Conservation (phyloP, 1,140 invertebrate genomes). For the Lineus longissimus region DNA sequence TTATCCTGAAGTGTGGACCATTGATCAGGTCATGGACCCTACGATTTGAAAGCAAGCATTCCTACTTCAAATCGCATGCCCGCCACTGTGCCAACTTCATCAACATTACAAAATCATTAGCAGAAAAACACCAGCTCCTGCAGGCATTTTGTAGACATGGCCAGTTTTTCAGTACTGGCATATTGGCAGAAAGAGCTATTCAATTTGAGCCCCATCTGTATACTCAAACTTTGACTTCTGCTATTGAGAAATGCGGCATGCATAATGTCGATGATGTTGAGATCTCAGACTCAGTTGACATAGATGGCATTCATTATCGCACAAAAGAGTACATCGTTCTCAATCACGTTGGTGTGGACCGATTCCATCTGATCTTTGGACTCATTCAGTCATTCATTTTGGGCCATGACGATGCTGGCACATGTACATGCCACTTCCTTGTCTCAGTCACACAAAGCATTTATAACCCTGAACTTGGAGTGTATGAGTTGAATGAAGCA, state of each 20-base stretch:
- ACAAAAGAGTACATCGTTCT: not conserved
- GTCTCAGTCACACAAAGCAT: not conserved
- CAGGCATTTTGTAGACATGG: not conserved
- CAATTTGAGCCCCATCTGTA: not conserved
- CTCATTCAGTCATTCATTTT: not conserved
- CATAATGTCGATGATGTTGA: not conserved
- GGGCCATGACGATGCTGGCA: not conserved
- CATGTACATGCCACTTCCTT: not conserved
- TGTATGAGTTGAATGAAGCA: not conserved
- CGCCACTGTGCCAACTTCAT: slow-evolving; percentile 11
- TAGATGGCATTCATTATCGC: not conserved
- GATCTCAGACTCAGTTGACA: not conserved
- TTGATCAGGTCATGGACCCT: slow-evolving; percentile 36
- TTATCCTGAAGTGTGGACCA: slow-evolving; percentile 24
- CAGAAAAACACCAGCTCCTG: not conserved
- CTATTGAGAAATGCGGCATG: not conserved
- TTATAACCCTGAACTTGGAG: not conserved
- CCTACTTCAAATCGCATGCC: slow-evolving; percentile 33
- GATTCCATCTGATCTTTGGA: not conserved
- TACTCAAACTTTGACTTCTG: not conserved
- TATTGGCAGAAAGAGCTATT: not conserved
- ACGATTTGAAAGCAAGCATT: slow-evolving; percentile 39
- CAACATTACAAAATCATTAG: not conserved
- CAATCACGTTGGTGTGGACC: not conserved
- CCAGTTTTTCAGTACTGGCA: not conserved